Conservation (phyloP, 2,797 vertebrate genomes). For the Furcifer pardalis region DNA sequence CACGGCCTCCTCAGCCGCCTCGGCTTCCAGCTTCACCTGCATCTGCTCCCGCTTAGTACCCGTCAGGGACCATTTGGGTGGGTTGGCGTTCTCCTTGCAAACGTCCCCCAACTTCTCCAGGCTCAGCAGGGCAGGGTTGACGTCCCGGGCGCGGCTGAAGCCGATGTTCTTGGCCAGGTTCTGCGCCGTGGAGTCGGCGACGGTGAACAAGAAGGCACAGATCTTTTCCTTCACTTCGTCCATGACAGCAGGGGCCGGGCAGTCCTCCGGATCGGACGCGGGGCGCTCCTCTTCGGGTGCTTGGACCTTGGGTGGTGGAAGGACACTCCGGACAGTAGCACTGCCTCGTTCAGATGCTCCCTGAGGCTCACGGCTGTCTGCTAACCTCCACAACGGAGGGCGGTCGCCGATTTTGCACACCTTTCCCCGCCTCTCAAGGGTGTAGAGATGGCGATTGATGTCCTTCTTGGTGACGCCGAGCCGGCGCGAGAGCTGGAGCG, state of each 20-base stretch:
- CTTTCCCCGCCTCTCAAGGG: constrained; percentile 73
- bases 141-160: constrained; percentile 80
- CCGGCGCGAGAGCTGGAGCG: constrained; percentile 74
- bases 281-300: constrained; percentile 12
- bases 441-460: constrained; percentile 85
- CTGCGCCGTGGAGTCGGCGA: constrained; percentile 76
- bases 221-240: constrained; percentile 84
- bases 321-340: rapidly evolving
- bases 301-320: neutral
- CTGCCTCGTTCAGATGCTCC: neutral
- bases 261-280: constrained; percentile 2
- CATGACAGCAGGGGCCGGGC: constrained; percentile 68
- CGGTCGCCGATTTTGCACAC: constrained; percentile 66
- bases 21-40: constrained; percentile 81
- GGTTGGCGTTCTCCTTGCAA: constrained; percentile 66
- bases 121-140: constrained; percentile 81
- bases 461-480: constrained; percentile 81
- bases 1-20: rapidly evolving
- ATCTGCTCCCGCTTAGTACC: constrained; percentile 84
- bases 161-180: constrained; percentile 89
- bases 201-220: constrained; percentile 80
- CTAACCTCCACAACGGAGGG: constrained; percentile 84
- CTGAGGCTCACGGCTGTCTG: rapidly evolving
- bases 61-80: constrained; percentile 85
- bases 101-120: constrained; percentile 91